phyloP scores from a whole-genome alignment of 2,113 vertebrate species.

The Leptobrachium ailaonicum region DNA sequence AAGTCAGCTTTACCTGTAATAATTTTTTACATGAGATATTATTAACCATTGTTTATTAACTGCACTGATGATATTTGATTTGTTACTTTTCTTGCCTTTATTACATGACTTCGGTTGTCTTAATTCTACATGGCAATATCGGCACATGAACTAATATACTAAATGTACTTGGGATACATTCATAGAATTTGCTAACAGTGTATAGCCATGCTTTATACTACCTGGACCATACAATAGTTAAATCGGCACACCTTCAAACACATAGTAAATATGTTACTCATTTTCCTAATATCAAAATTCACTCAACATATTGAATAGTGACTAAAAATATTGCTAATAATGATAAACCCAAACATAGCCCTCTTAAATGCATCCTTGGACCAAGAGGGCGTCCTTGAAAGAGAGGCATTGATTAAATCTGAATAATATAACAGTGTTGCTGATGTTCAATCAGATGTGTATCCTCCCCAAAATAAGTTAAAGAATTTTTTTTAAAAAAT shows the following conservation, averaged over 20 bases:
- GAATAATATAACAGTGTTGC: conserved; percentile 43
- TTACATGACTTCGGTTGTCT: no score
- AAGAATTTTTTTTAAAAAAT: no score
- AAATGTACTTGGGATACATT: neutral
- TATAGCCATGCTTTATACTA: conserved; percentile 4
- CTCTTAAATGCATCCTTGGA: conserved; percentile 52
- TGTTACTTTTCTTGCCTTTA: no score
- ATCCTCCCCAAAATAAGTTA: neutral
- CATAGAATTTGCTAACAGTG: neutral
- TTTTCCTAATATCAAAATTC: neutral
- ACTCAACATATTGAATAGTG: neutral
- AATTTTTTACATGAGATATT: no score
- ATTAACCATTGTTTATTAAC: no score
- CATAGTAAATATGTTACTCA: neutral
- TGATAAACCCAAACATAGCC: conserved; percentile 54
- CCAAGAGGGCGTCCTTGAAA: conserved; percentile 47
- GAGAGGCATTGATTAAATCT: conserved; percentile 52
- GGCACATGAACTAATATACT: no score
- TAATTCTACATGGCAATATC: no score
- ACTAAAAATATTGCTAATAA: conserved; percentile 58
- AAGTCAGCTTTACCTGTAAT: no score
- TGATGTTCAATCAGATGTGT: conserved; percentile 22
- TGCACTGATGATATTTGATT: no score
- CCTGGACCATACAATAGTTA: neutral
- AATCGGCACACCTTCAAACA: neutral